Evolutionary conservation across 2,113 vertebrate genomes (phyloP), one percentile per base, ranked within the genome.

Genomic region (Antechinus flavipes): DNA sequence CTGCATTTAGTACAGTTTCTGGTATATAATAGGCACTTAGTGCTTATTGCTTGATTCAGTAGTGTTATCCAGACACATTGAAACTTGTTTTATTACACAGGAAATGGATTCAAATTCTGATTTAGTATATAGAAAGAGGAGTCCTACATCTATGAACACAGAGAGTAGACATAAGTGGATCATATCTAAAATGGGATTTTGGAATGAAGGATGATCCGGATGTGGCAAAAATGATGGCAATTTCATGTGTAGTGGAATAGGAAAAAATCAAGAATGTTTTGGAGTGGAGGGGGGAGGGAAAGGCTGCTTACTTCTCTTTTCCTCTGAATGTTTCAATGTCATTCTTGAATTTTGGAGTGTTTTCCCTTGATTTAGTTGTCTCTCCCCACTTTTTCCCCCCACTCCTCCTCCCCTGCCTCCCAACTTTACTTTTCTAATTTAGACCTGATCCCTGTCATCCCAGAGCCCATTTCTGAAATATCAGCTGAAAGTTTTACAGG

Each of bases 181-280:
- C 99, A 99, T 94, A 95, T 98, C 98, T 98, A 98, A 98, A 99
- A 98, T 90, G 94, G 94, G 98, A 98, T 16, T 98, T 98, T 98
- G 98, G 98, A 99, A 98, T 99, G 99, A 98, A 99, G 99, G 99
- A 98, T 98, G 98, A 97, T 97, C 97, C 98, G 97, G 98, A 97
- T 98, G 7, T 76, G 35, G 90, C 94, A 97, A 97, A 98, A 98
- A 98, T 98, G 97, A 98, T 98, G 99, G 98, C 99, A 98, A 98
- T 95, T 97, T 99, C 98, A 98, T 97, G 98, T 98, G 98, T 98
- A 97, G 97, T 97, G 99, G 98, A 99, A 97, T 98, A 97, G 98
- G 97, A 98, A 94, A 98, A 99, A 98, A 97, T 98, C 98, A 97
- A 93, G 97, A 98, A 97, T 99, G 98, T 99, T 99, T 99, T 47